phyloP scores from a whole-genome alignment of 2,797 vertebrate species.

The Myotis vivesi region DNA sequence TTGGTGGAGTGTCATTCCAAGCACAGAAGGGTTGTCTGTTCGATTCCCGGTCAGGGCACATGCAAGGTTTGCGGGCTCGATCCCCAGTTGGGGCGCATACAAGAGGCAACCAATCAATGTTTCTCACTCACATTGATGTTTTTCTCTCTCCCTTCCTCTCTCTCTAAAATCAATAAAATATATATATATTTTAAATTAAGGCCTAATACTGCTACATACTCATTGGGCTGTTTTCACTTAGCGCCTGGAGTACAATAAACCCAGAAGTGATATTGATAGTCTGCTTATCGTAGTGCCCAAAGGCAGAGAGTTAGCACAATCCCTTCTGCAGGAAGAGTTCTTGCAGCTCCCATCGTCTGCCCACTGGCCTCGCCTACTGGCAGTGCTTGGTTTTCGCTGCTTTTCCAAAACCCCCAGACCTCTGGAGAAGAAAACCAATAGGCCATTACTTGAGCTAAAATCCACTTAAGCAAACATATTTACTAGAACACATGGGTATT shows the following conservation, averaged over 20 bases:
- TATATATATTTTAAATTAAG: background rate
- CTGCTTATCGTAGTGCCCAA: background rate
- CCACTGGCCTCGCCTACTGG: background rate
- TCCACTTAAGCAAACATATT: background rate
- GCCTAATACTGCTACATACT: background rate
- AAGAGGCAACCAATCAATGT: background rate
- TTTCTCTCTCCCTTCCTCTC: background rate
- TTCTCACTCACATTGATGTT: background rate
- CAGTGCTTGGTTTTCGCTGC: background rate
- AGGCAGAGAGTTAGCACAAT: background rate
- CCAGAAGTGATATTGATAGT: background rate
- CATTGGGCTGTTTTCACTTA: background rate
- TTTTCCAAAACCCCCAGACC: background rate
- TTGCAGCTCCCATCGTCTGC: background rate
- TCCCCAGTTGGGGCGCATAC: background rate
- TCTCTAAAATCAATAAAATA: background rate
- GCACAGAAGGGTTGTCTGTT: background rate
- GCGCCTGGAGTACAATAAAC: background rate
- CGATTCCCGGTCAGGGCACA: background rate
- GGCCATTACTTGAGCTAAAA: background rate
- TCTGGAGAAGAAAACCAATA: background rate
- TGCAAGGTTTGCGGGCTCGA: background rate
- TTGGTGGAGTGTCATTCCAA: background rate
- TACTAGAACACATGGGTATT: background rate
- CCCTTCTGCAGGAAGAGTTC: background rate